A percentile compares a stretch with the other conserved stretches of the same genome.
Conservation (phyloP, 2,113 vertebrate genomes). For the Otus sunia region DNA sequence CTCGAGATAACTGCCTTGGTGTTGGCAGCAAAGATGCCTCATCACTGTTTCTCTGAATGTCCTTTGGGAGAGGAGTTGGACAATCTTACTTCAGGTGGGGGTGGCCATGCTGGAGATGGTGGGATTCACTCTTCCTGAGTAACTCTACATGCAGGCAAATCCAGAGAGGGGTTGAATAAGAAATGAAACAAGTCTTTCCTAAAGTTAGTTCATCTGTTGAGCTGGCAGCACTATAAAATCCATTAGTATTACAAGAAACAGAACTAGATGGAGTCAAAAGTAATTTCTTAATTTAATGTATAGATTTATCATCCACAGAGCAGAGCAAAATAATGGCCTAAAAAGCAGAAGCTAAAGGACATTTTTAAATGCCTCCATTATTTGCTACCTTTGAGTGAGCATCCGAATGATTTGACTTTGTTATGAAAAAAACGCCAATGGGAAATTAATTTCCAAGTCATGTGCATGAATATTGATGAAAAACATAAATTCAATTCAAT, state of each 20-base stretch:
- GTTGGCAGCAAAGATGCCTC: accelerated
- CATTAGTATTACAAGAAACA: not conserved
- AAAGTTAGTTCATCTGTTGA: not conserved
- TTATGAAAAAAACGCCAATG: not conserved
- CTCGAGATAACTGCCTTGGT: not conserved
- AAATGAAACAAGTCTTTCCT: not conserved
- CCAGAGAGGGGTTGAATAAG: not conserved
- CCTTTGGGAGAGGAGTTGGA: not conserved
- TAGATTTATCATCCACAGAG: slow-evolving; percentile 2
- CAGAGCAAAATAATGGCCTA: not conserved
- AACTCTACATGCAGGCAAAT: not conserved
- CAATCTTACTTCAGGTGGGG: accelerated
- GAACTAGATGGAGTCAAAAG: not conserved
- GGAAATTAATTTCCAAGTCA: slow-evolving; percentile 46
- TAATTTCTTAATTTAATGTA: not conserved
- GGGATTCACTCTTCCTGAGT: not conserved
- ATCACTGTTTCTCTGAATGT: not conserved
- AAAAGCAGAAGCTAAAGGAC: not conserved
- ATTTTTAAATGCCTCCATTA: not conserved
- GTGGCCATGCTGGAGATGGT: not conserved
- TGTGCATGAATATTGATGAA: slow-evolving; percentile 32
- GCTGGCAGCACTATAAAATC: not conserved
- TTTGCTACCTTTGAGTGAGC: slow-evolving; percentile 8
- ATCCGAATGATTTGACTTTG: not conserved
- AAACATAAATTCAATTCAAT: not conserved